Percentiles rank a stretch among this genome's conserved stretches.
Evolutionary conservation across 2,888 invertebrate species (phyloP).

Genomic region (Aethes cnicana): DNA sequence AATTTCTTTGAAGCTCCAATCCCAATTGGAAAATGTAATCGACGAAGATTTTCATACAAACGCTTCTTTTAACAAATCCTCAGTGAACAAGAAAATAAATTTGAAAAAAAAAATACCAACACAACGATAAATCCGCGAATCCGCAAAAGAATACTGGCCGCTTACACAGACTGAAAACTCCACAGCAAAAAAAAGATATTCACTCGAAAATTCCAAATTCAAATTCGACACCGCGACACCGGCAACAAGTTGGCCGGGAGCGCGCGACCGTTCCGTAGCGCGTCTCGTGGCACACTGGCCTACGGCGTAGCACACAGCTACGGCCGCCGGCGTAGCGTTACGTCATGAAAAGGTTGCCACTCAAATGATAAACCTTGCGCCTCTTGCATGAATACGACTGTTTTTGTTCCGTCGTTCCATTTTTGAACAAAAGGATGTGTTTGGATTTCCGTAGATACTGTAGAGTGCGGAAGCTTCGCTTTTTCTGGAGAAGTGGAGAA

Average conservation of each 20-base stretch:
- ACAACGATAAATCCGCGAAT: not conserved
- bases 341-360: conserved; percentile 69
- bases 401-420: conserved; percentile 65
- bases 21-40: too few relatives aligned
- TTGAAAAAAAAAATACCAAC: not conserved
- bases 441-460: conserved; percentile 50
- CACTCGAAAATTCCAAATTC: conserved; percentile 3
- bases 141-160: conserved; percentile 4
- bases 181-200: not conserved
- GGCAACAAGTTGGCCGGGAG: conserved; percentile 24
- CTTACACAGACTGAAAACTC: not conserved
- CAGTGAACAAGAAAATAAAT: not conserved
- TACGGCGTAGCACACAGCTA: conserved; percentile 57
- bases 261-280: conserved; percentile 50
- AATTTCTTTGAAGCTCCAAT: too few relatives aligned
- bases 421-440: conserved; percentile 63
- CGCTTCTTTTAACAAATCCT: too few relatives aligned
- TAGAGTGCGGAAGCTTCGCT: conserved; percentile 16
- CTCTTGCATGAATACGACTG: conserved; percentile 73
- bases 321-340: conserved; percentile 48
- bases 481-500: conserved; percentile 1
- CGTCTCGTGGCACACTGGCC: conserved; percentile 62
- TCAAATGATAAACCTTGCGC: conserved; percentile 69
- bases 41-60: too few relatives aligned
- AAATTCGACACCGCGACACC: conserved; percentile 2